These are phyloP conservation scores for Chrysodeixis includens DNA, from an alignment of 2,888 invertebrate species.

Conservation along the genomic window DNA sequence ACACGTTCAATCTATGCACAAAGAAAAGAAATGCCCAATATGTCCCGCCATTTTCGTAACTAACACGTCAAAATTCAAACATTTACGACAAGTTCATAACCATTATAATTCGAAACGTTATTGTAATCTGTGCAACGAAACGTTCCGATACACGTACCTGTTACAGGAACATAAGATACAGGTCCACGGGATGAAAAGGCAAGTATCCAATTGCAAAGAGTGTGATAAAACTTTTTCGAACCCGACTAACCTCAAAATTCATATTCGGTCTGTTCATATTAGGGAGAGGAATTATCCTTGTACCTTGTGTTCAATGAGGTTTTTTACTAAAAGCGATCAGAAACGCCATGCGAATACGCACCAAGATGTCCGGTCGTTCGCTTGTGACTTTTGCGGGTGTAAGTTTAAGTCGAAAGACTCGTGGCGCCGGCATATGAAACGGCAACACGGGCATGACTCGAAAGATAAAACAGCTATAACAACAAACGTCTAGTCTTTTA, in stretches of 20 bases:
- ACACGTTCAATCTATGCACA: constrained; percentile 65
- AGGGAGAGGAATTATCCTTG: constrained; percentile 67
- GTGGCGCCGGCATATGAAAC: constrained; percentile 65
- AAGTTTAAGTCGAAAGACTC: constrained; percentile 72
- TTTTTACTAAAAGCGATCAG: constrained; percentile 68
- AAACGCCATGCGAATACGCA: constrained; percentile 71
- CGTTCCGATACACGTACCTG: constrained; percentile 62
- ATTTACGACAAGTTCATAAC: constrained; percentile 52
- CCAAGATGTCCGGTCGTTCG: constrained; percentile 60
- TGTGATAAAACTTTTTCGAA: constrained; percentile 66
- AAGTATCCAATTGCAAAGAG: constrained; percentile 55
- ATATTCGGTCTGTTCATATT: constrained; percentile 66
- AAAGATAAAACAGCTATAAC: not conserved
- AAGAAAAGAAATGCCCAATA: constrained; percentile 64
- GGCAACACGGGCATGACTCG: constrained; percentile 62
- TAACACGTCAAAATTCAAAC: constrained; percentile 36
- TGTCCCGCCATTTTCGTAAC: constrained; percentile 64
- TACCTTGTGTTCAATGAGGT: constrained; percentile 62
- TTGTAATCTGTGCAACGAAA: constrained; percentile 60
- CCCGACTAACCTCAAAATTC: constrained; percentile 62
- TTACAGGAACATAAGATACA: constrained; percentile 62
- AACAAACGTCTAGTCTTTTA: too few species aligned
- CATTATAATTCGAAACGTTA: constrained; percentile 38
- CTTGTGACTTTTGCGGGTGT: constrained; percentile 66
- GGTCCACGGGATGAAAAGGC: constrained; percentile 63